phyloP scores from a whole-genome alignment of 2,888 invertebrate species.

The Gryllus longicercus region DNA sequence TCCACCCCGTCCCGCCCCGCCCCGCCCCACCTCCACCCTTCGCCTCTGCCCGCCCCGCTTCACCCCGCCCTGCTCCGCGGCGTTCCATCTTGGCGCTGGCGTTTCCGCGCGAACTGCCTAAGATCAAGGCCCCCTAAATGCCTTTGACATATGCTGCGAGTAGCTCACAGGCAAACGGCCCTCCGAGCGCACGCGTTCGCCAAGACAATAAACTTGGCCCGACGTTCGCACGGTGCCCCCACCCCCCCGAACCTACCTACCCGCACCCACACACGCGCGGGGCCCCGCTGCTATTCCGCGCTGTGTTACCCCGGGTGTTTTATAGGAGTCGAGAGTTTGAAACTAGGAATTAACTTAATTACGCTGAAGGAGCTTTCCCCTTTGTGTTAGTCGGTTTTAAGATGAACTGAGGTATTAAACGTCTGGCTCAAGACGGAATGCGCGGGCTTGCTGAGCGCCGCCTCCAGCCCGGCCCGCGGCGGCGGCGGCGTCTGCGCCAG shows the following conservation, averaged over 20 bases:
- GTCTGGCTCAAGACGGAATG: constrained; percentile 5
- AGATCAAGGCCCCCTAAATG: constrained; percentile 17
- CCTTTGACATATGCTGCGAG: constrained; percentile 17
- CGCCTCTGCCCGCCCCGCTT: not conserved
- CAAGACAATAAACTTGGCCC: constrained; percentile 17
- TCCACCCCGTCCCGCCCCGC: not conserved
- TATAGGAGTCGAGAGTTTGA: constrained; percentile 17
- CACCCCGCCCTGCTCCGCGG: not conserved
- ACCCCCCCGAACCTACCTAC: not conserved
- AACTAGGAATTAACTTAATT: constrained; percentile 17
- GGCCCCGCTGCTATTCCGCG: not conserved
- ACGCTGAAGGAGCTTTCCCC: constrained; percentile 3
- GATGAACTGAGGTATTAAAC: constrained; percentile 17
- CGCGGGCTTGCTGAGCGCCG: not conserved
- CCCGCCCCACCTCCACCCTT: too few relatives aligned
- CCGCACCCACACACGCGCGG: not conserved
- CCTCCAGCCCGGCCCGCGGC: not conserved
- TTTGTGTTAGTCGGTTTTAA: constrained; percentile 17
- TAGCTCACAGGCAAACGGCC: not conserved
- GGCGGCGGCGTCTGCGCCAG: not conserved
- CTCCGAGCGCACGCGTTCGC: not conserved
- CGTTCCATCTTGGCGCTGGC: not conserved
- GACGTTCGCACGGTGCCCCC: not conserved
- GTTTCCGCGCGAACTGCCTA: constrained; percentile 7
- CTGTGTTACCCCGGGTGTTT: constrained; percentile 17